Evolutionary conservation across 2,888 invertebrate genomes (phyloP).

Genomic region (Leucozona laternaria): DNA sequence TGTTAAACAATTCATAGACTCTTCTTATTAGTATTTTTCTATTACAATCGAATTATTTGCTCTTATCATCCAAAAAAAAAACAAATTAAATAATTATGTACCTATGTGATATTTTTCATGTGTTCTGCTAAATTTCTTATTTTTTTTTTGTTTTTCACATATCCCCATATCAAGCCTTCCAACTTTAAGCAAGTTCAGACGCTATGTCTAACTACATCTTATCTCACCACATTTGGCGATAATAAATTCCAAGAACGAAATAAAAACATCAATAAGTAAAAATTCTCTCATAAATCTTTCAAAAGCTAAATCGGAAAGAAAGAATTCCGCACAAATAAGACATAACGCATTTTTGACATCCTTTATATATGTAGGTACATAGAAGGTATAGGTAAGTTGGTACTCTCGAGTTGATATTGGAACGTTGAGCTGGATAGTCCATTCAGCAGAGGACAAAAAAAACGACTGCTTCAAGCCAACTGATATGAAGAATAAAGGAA

Average conservation of each 20-base stretch:
- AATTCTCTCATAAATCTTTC: conserved; percentile 60
- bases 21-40: too few relatives aligned
- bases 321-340: conserved; percentile 59
- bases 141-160: background rate
- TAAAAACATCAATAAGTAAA: conserved; percentile 50
- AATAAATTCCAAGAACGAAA: conserved; percentile 61
- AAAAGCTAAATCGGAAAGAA: conserved; percentile 38
- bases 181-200: conserved; percentile 5
- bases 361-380: conserved; percentile 2
- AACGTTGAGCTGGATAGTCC: background rate
- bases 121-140: background rate
- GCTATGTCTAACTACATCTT: conserved; percentile 34
- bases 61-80: too few relatives aligned
- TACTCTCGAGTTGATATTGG: conserved; percentile 34
- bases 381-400: too few relatives aligned
- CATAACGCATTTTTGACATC: conserved; percentile 70
- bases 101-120: background rate
- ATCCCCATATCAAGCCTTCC: background rate
- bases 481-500: conserved; percentile 45
- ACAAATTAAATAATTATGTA: too few relatives aligned
- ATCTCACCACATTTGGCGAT: conserved; percentile 51
- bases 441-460: conserved; percentile 8
- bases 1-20: too few relatives aligned
- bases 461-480: conserved; percentile 19
- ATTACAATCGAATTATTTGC: too few relatives aligned